Percentiles rank a stretch among this genome's conserved stretches.
Conservation (phyloP, 2,113 vertebrate genomes). For the Amphiprion ocellaris region DNA sequence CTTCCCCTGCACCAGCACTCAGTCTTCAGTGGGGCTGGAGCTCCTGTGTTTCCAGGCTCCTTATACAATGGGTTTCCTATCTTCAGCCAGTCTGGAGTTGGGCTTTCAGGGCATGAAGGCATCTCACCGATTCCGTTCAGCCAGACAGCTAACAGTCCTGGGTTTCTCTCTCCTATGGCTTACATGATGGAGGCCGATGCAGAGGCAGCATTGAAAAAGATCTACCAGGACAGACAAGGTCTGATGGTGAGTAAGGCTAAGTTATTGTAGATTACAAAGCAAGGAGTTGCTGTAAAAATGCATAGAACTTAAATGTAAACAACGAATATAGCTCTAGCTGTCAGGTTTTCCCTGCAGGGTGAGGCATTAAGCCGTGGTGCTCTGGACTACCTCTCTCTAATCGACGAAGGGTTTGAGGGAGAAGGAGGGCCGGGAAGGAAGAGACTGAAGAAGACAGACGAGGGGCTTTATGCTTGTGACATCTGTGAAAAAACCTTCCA, state of each 20-base stretch:
- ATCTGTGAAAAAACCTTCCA: slow-evolving; percentile 90
- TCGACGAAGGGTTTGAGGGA: slow-evolving; percentile 81
- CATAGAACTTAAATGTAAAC: too few relatives aligned
- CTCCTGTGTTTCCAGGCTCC: slow-evolving; percentile 68
- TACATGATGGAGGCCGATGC: slow-evolving; percentile 81
- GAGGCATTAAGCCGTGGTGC: slow-evolving; percentile 72
- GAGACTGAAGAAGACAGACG: slow-evolving; percentile 86
- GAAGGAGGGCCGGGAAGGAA: slow-evolving; percentile 80
- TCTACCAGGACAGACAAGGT: slow-evolving; percentile 79
- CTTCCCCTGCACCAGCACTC: slow-evolving; percentile 65
- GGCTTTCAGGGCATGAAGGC: slow-evolving; percentile 72
- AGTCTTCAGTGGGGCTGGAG: slow-evolving; percentile 46
- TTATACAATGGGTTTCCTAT: slow-evolving; percentile 76
- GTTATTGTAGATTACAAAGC: not conserved
- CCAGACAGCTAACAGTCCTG: slow-evolving; percentile 58
- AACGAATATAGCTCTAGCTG: not conserved
- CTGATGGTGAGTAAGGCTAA: slow-evolving; percentile 75
- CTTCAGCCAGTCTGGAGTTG: slow-evolving; percentile 75
- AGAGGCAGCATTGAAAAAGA: slow-evolving; percentile 79
- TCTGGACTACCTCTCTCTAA: slow-evolving; percentile 81
- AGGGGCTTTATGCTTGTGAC: slow-evolving; percentile 88
- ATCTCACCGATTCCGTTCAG: slow-evolving; percentile 74
- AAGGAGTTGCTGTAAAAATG: not conserved
- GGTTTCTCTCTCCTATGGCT: slow-evolving; percentile 80
- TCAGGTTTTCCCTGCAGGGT: slow-evolving; percentile 61